phyloP scores from a whole-genome alignment of 2,113 vertebrate species.

The Sisor rabdophorus region DNA sequence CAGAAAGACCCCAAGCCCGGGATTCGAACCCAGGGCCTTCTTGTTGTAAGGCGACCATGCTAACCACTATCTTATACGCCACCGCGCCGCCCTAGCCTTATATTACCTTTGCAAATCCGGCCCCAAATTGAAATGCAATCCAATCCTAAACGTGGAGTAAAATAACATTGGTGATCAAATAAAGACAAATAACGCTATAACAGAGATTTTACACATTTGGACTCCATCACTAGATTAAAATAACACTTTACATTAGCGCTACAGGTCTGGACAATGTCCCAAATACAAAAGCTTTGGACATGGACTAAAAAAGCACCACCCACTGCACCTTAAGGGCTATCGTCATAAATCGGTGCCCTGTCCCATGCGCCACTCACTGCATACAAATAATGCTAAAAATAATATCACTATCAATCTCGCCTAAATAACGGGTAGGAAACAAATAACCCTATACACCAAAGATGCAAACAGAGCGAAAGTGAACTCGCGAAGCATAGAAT shows the following conservation, averaged over 20 bases:
- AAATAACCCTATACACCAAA: background rate
- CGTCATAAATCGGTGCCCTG: background rate
- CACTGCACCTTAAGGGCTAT: background rate
- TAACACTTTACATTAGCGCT: background rate
- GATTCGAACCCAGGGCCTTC: too few relatives aligned
- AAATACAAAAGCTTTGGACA: background rate
- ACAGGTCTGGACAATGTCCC: background rate
- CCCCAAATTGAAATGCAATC: background rate
- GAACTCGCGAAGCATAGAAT: slow-evolving; percentile 27
- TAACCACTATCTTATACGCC: too few relatives aligned
- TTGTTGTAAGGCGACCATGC: too few relatives aligned
- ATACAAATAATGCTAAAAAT: background rate
- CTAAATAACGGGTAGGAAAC: background rate
- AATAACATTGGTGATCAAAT: slow-evolving; percentile 20
- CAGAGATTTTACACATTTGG: background rate
- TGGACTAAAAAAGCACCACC: background rate
- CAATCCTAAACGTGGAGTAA: background rate
- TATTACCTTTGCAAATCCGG: background rate
- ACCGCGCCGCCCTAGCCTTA: too few relatives aligned
- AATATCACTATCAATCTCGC: background rate
- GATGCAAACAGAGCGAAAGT: background rate
- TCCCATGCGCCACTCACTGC: background rate
- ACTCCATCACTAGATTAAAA: background rate
- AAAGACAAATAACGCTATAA: background rate
- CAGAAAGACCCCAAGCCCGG: background rate